Percentiles rank a stretch among this genome's conserved stretches.
Evolutionary conservation across 2,888 invertebrate genomes (phyloP).

Genomic region (Cheilosia vulpina): DNA sequence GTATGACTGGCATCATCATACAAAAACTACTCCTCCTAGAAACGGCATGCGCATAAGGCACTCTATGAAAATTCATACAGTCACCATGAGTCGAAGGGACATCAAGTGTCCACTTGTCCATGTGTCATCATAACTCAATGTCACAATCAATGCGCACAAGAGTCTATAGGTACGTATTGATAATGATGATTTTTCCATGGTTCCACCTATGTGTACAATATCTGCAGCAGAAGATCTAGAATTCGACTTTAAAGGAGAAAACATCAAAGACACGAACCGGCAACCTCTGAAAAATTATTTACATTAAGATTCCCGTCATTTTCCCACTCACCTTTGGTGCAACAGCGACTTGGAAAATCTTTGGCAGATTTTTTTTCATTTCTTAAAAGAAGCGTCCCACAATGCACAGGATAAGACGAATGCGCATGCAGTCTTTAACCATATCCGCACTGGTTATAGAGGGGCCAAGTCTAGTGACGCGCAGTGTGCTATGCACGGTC

Average conservation of each 20-base stretch:
- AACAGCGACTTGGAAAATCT: constrained; percentile 22
- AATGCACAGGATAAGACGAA: constrained; percentile 15
- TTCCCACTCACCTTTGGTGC: constrained; percentile 41
- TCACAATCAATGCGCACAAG: constrained; percentile 46
- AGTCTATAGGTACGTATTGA: constrained; percentile 7
- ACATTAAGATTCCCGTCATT: constrained; percentile 56
- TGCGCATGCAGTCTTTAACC: constrained; percentile 9
- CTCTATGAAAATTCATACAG: neutral
- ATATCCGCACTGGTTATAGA: constrained; percentile 34
- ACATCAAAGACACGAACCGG: constrained; percentile 56
- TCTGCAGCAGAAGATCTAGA: constrained; percentile 58
- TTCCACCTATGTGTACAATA: constrained; percentile 12
- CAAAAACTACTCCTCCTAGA: neutral
- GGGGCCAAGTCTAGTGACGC: constrained; percentile 1
- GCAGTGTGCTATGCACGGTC: constrained; percentile 12
- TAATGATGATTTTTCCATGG: constrained; percentile 46
- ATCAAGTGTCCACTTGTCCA: constrained; percentile 43
- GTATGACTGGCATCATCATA: neutral
- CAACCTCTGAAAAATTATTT: constrained; percentile 19
- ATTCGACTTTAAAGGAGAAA: constrained; percentile 51
- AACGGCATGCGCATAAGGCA: neutral
- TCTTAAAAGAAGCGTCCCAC: constrained; percentile 35
- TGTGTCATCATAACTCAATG: constrained; percentile 68
- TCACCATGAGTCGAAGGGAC: constrained; percentile 17
- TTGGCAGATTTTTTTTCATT: constrained; percentile 22